These are phyloP conservation scores for Pollenia angustigena DNA, from an alignment of 2,888 invertebrate species.

Conservation along the genomic window DNA sequence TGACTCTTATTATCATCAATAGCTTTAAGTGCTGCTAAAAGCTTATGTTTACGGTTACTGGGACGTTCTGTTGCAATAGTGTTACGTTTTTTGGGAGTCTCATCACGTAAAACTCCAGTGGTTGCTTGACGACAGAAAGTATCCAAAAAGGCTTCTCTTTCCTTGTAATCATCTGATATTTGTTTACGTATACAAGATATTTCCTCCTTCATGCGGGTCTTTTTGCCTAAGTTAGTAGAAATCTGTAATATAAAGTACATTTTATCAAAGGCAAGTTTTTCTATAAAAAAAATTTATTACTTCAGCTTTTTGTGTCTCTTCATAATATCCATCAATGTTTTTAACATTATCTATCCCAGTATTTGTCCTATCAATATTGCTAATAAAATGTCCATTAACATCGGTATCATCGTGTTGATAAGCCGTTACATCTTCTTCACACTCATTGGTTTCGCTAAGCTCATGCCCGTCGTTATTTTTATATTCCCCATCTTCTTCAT, in stretches of 20 bases:
- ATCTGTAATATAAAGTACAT: slow-evolving; percentile 54
- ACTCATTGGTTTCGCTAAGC: slow-evolving; percentile 42
- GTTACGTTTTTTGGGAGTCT: slow-evolving; percentile 62
- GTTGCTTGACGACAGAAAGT: slow-evolving; percentile 81
- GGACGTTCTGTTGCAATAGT: too few relatives aligned
- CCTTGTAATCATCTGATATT: slow-evolving; percentile 82
- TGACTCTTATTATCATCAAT: slow-evolving; percentile 85
- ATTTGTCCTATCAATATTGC: slow-evolving; percentile 44
- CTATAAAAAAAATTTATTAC: slow-evolving; percentile 16
- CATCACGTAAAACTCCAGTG: slow-evolving; percentile 76
- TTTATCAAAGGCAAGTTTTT: too few relatives aligned
- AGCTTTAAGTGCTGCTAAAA: slow-evolving; percentile 87
- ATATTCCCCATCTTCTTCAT: slow-evolving; percentile 74
- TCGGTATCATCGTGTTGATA: slow-evolving; percentile 74
- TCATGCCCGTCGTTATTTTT: slow-evolving; percentile 56
- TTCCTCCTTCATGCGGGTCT: slow-evolving; percentile 78
- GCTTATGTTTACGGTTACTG: slow-evolving; percentile 85
- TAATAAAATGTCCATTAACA: slow-evolving; percentile 59
- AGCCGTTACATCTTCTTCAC: slow-evolving; percentile 49
- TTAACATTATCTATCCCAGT: slow-evolving; percentile 36
- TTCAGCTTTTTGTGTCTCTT: slow-evolving; percentile 50
- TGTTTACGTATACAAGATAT: slow-evolving; percentile 80
- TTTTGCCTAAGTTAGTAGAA: slow-evolving; percentile 71
- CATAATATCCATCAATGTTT: slow-evolving; percentile 15
- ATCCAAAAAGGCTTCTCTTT: slow-evolving; percentile 82